Base-by-base conservation (phyloP, 2,888 invertebrate species). In the Gastrophysa polygoni region DNA sequence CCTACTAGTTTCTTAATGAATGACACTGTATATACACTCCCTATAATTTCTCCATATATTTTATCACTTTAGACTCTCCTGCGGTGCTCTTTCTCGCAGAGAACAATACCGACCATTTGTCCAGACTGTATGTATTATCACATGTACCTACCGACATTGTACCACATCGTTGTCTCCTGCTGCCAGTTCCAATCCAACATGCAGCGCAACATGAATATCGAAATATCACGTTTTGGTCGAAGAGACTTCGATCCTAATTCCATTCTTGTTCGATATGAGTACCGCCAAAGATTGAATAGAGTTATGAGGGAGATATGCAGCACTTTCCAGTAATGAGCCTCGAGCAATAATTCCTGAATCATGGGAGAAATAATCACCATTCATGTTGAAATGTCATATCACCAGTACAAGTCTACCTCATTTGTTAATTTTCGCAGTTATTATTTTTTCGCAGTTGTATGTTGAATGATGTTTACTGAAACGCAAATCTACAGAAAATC, bases 251-350 rank as follows among this genome's bases (percentile, higher is more conserved):
- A 63, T 63, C 68, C 71, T 73, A 71, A 38, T 71, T 68, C 71
- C 71, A 73, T 71, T 57, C 71, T 38, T 70, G n/a, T n/a, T n/a
- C n/a, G n/a, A n/a, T 71, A 69, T 69, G 70, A 62, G 71, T 62
- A 59, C 48, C 48, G 52, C 55, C 61, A 56, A 48, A 63, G 64
- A 68, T 67, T 55, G 59, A n/a, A n/a, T n/a, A n/a, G n/a, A n/a
- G 67, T 67, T 63, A 68, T 34, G 68, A 69, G 71, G 69, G 68
- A 67, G 63, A 72, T 70, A 54, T 54, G 4, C 7, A 3, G 7
- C 24, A 24, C 3, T 24, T 24, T 24, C 7, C 24, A 24, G 24
- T 3, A 24, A 24, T 24, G 3, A 24, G n/a, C n/a, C n/a, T n/a
- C n/a, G n/a, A n/a, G n/a, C n/a, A n/a, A n/a, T n/a, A n/a, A n/a